These are phyloP conservation scores for Noctilio leporinus DNA, from an alignment of 2,113 vertebrate genomes.

Conservation along the genomic window DNA sequence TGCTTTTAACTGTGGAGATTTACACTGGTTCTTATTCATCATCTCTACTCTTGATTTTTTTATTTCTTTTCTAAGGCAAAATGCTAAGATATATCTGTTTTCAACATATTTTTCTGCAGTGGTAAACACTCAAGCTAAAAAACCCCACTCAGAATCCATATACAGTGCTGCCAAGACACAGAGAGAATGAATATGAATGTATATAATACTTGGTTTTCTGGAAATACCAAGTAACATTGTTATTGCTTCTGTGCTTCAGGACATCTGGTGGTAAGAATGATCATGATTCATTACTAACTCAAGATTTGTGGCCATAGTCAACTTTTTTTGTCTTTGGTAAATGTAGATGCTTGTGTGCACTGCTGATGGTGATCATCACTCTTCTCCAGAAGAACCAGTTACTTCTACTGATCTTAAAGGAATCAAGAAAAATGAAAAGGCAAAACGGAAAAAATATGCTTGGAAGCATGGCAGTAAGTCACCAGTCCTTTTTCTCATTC, in stretches of 20 bases:
- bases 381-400: constrained; percentile 86
- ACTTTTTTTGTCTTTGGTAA: constrained; percentile 38
- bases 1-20: constrained; percentile 19
- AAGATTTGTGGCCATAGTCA: background rate
- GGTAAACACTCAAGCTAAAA: constrained; percentile 19
- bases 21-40: constrained; percentile 23
- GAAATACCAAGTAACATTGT: constrained; percentile 8
- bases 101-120: constrained; percentile 15
- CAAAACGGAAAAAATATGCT: constrained; percentile 88
- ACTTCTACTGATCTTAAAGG: constrained; percentile 83
- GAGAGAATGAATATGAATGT: background rate
- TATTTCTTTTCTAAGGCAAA: constrained; percentile 50
- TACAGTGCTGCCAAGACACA: background rate
- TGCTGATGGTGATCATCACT: constrained; percentile 86
- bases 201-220: constrained; percentile 30
- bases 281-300: background rate
- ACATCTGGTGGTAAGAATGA: constrained; percentile 32
- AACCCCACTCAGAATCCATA: background rate
- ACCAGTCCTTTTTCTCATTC: background rate
- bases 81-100: constrained; percentile 29
- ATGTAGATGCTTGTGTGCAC: constrained; percentile 89
- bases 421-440: constrained; percentile 85
- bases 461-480: constrained; percentile 93
- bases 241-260: background rate
- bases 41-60: constrained; percentile 33